A percentile compares a stretch with the other conserved stretches of the same genome.
Evolutionary conservation across 2,113 vertebrate species (phyloP).

Genomic region (Calyptomena viridis): DNA sequence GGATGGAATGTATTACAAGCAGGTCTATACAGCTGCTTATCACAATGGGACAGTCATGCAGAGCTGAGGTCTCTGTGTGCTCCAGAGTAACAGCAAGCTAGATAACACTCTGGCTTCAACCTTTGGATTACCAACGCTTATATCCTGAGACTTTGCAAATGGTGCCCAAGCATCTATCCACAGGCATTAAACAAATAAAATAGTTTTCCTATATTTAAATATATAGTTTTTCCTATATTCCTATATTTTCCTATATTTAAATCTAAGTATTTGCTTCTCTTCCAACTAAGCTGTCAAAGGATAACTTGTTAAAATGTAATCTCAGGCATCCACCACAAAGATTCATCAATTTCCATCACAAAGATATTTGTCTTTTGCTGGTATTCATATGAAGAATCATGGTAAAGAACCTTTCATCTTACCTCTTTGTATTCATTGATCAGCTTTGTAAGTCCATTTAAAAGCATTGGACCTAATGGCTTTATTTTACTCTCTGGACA

Average conservation of each 20-base stretch:
- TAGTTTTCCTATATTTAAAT: rapidly evolving
- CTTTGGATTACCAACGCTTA: neutral
- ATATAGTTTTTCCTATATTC: too few species aligned
- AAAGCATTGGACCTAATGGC: conserved; percentile 94
- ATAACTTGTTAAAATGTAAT: neutral
- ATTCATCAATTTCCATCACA: neutral
- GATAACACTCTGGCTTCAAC: neutral
- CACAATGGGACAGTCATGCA: rapidly evolving
- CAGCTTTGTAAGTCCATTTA: conserved; percentile 98
- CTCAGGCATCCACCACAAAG: neutral
- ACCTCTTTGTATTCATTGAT: conserved; percentile 99
- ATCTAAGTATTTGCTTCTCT: neutral
- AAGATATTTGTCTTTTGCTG: neutral
- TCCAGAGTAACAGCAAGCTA: neutral
- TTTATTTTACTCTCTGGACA: conserved; percentile 96
- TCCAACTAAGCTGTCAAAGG: too few species aligned
- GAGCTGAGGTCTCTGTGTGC: neutral
- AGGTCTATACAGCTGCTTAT: neutral
- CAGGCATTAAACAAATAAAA: neutral
- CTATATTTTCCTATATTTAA: too few species aligned
- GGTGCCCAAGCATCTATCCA: neutral
- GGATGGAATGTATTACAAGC: neutral
- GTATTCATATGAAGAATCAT: neutral
- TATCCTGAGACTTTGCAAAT: neutral
- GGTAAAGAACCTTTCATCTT: conserved; percentile 55